Conservation (phyloP, 2,113 vertebrate species). For the Micromys minutus region DNA sequence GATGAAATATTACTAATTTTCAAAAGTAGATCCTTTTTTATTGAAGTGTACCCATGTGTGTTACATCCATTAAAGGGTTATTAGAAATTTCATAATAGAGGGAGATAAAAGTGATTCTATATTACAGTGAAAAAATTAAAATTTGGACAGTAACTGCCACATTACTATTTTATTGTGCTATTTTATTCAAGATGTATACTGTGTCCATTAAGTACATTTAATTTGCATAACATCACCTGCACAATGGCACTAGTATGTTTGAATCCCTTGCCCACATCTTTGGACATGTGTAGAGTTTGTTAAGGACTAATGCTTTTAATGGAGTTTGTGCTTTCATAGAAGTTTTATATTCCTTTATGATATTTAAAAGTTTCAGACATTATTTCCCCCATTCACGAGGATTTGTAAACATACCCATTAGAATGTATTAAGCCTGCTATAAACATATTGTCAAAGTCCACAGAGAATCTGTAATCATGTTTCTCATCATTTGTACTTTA, state of each 20-base stretch:
- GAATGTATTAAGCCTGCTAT: neutral
- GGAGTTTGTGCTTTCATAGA: neutral
- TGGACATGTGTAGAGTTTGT: too few relatives aligned
- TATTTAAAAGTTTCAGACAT: neutral
- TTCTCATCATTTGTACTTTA: neutral
- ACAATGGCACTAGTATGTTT: neutral
- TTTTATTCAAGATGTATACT: neutral
- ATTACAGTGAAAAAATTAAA: neutral
- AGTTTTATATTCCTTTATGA: neutral
- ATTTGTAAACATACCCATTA: neutral
- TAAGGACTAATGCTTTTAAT: neutral
- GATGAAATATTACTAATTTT: neutral
- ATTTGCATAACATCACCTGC: neutral
- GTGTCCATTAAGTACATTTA: neutral
- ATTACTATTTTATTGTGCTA: neutral
- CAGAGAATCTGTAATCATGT: neutral
- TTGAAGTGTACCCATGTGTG: neutral
- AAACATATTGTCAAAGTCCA: neutral
- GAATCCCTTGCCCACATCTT: neutral
- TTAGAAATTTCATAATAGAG: neutral
- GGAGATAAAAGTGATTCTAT: neutral
- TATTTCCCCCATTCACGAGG: neutral
- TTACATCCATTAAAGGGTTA: neutral
- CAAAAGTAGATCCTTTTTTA: neutral
- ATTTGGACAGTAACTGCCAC: neutral